Base-by-base conservation (phyloP, 2,888 invertebrate species). In the Drosophila rubida region DNA sequence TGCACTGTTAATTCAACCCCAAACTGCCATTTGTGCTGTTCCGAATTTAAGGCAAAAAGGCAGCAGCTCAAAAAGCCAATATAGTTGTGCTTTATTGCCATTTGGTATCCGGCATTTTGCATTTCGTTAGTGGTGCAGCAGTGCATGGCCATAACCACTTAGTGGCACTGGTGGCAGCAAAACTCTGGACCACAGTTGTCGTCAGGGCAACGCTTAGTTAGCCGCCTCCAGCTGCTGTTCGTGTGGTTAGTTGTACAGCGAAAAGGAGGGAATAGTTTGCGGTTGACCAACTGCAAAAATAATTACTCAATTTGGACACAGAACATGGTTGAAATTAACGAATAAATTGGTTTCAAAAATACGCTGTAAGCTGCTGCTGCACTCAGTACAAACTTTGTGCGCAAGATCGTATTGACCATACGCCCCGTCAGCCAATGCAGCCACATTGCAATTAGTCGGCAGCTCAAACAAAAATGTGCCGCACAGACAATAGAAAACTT, bases 281-380 rank as follows among this genome's bases (percentile, higher is more conserved):
- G 49, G 30, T 22, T 14, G 19, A 54, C 58, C 66, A 49, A 53
- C 49, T 68, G 69, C 60, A 63, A 69, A 78, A 80, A 77, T 74
- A 83, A 83, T 82, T 76, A 82, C 69, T 63, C 66, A 78, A 81
- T 69, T 86, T 83, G 74, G 69, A 70, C 60, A 58, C 44, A 61
- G 55, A 41, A 13, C 51, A 50, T 50, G 67, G 50, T 14, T 50
- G 49, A 83, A 82, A 80, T 69, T 61, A 67, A 61, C 67, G 82
- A 68, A 73, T 68, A 65, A 69, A 78, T 72, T 58, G 48, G 37
- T 57, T 45, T 37, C 63, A 37, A 45, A 55, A 35, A 45, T 44
- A 45, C 23, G 54, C 23, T 44, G 11, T 25, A 14, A 32, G 14
- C 35, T 54, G 44, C 30, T 30, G 4, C 1, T 4, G 3, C 0